phyloP scores from a whole-genome alignment of 2,888 invertebrate genomes.

The Scaptomyza flava region DNA sequence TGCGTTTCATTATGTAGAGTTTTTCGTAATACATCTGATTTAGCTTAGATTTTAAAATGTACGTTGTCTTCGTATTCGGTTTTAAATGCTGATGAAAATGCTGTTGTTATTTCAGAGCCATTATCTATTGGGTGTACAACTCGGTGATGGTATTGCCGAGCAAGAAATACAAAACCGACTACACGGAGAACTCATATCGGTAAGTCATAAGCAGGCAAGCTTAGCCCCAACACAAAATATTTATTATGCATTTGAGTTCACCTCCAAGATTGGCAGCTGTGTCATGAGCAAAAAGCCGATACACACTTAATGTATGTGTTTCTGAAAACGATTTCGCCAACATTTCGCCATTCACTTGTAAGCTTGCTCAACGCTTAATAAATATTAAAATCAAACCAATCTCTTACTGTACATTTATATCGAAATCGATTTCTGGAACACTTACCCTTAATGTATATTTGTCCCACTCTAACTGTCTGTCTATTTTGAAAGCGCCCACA shows the following conservation, averaged over 20 bases:
- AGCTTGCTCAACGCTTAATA: too few species aligned
- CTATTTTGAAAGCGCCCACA: slow-evolving; percentile 88
- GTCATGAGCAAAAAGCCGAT: slow-evolving; percentile 9
- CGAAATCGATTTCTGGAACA: slow-evolving; percentile 13
- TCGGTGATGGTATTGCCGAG: slow-evolving; percentile 95
- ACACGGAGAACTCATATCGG: slow-evolving; percentile 93
- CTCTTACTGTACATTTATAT: not conserved
- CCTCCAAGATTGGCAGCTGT: slow-evolving; percentile 42
- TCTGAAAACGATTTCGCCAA: slow-evolving; percentile 3
- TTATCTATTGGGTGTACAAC: slow-evolving; percentile 96
- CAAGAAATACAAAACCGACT: slow-evolving; percentile 93
- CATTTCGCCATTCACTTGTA: not conserved
- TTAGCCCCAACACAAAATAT: slow-evolving; percentile 46
- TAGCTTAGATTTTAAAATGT: slow-evolving; percentile 18
- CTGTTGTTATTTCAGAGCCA: slow-evolving; percentile 86
- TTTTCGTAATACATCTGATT: slow-evolving; percentile 11
- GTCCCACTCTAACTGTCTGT: slow-evolving; percentile 26
- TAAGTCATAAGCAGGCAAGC: slow-evolving; percentile 69
- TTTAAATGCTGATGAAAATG: slow-evolving; percentile 24
- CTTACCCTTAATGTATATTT: slow-evolving; percentile 12
- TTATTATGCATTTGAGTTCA: slow-evolving; percentile 67
- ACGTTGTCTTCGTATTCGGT: slow-evolving; percentile 18
- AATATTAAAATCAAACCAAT: not conserved
- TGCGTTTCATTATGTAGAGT: slow-evolving; percentile 9
- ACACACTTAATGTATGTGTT: slow-evolving; percentile 15